Evolutionary conservation across 2,113 vertebrate genomes (phyloP), one percentile per base, ranked within the genome.

Genomic region (Sardina pilchardus): DNA sequence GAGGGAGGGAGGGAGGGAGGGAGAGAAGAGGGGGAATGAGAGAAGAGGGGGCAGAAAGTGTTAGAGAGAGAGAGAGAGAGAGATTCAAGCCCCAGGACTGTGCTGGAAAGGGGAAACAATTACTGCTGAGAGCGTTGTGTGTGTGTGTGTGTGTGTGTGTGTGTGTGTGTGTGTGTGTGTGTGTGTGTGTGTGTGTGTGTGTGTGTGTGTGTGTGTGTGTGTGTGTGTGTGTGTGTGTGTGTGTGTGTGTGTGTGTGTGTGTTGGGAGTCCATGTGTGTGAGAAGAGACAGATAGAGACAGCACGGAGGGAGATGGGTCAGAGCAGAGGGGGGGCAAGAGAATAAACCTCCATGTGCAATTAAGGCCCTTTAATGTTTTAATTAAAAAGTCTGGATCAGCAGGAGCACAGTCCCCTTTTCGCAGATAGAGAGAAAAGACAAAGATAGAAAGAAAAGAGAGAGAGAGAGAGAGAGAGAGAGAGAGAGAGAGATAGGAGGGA

Each of bases 261-360:
- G 5, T 17, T 17, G 9, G 10, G 14, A 34, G 34, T 34, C 63
- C 14, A 71, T 78, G 34, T 36, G 71, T 78, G 71, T 36, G 30
- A 34, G 63, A 34, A 78, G 71, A 14, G 30, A 78, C 26, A 36
- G 8, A 63, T 26, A n/a, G 24, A 59, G 53, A n/a, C 24, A n/a
- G 59, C 6, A 24, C 39, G 4, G 39, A 42, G 59, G 6, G 59
- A 34, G 71, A 17, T 90, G 39, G 85, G 86, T 89, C 85, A 85
- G 91, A 90, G 85, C 86, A 44, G 14, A 21, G 21, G 34, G 47
- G 87, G 86, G 81, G 83, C 78, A 43, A 44, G 36, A 89, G 88
- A 90, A 92, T 89, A 87, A 87, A 91, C 89, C 87, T 83, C 91
- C 86, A 90, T 91, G 89, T 92, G 88, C 91, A 92, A 93, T 93